Evolutionary conservation across 2,113 vertebrate genomes (phyloP), one percentile per base, ranked within the genome.

Genomic region (Pelecanus crispus): DNA sequence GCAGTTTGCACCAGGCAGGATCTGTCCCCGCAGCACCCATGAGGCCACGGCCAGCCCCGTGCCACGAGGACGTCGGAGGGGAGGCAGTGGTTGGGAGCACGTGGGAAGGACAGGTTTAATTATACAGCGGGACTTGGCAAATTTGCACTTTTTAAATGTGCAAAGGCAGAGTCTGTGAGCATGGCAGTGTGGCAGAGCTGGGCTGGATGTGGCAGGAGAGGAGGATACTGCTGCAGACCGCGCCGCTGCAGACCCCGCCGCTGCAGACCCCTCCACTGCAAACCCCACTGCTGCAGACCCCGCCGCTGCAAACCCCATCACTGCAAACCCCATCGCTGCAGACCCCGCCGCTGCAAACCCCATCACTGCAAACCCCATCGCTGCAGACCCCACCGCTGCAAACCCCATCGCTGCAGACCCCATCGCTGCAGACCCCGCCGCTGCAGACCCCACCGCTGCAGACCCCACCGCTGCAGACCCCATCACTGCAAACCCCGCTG

Each of bases 1-100:
- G 16, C 17, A 2, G 45, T 10, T 13, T 18, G 67, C 15, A 31
- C 7, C 47, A 15, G 63, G 88, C 34, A 13, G 88, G 72, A 45
- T 18, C 36, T 1, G 3, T 53, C 78, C 88, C 59, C 1, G 1
- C 15, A 2, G 44, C 1, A 1, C 38, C 45, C 10, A 0, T 1
- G 15, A 9, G 71, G 36, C 14, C 6, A 6, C 0, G 22, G 63
- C 28, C 89, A 3, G n/a, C n/a, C 9, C 1, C 0, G 8, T 24
- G 88, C 29, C 71, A 14, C 0, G 2, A 6, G 83, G 89, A 5
- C 0, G 4, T 2, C 0, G 11, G 78, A 65, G 32, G 65, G 77
- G 50, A 79, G 49, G 25, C 0, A 13, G 53, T 5, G 50, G 16
- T 8, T 0, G 0, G 71, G 63, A 42, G 59, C 26, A 2, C 0